These are phyloP conservation scores for Asteroscopus sphinx DNA, from an alignment of 2,888 invertebrate genomes.

Conservation along the genomic window DNA sequence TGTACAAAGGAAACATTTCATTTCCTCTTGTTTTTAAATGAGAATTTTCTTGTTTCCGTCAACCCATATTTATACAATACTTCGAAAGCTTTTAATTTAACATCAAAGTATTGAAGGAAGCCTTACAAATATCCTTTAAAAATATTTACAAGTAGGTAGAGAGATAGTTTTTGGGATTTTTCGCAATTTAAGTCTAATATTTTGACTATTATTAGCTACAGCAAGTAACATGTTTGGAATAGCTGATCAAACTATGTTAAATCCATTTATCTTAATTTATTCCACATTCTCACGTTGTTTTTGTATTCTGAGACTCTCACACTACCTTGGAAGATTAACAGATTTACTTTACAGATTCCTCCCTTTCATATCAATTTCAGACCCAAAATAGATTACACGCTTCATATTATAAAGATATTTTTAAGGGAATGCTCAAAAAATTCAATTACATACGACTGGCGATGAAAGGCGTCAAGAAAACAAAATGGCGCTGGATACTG, in stretches of 20 bases:
- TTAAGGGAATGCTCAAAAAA: conserved; percentile 6
- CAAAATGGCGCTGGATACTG: conserved; percentile 14
- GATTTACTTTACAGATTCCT: too few relatives aligned
- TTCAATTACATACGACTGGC: conserved; percentile 23
- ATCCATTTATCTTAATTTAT: too few relatives aligned
- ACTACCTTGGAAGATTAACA: too few relatives aligned
- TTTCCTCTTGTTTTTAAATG: conserved; percentile 25
- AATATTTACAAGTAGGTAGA: too few relatives aligned
- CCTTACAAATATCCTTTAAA: conserved; percentile 12
- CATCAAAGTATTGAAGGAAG: conserved; percentile 9
- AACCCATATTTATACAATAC: conserved; percentile 30
- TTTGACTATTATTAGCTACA: too few relatives aligned
- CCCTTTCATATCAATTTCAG: too few relatives aligned
- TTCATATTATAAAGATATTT: background rate
- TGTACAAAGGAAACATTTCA: conserved; percentile 37
- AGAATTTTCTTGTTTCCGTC: conserved; percentile 31
- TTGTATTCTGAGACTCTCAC: too few relatives aligned
- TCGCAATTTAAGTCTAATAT: too few relatives aligned
- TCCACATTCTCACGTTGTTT: too few relatives aligned
- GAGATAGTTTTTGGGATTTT: too few relatives aligned
- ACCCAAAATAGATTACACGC: background rate
- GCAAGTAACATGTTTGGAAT: too few relatives aligned
- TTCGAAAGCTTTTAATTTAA: conserved; percentile 34
- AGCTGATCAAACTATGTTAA: too few relatives aligned
- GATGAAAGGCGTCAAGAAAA: conserved; percentile 18